A percentile compares a stretch with the other conserved stretches of the same genome.
Conservation (phyloP, 1,140 invertebrate genomes). For the Tetraneura akinire region DNA sequence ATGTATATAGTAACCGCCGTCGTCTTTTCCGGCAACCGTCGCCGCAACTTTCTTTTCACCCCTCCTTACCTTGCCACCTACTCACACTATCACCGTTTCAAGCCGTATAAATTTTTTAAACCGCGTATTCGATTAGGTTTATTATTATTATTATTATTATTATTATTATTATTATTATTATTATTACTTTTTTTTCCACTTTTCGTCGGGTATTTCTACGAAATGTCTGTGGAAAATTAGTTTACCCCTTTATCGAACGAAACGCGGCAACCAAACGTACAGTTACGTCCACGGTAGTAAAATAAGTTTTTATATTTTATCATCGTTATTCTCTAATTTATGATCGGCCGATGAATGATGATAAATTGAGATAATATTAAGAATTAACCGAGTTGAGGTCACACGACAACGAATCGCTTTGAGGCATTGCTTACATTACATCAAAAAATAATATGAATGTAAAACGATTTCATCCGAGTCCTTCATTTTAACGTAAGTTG, state of each 20-base stretch:
- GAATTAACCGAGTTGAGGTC: too few relatives aligned
- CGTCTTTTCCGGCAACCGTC: slow-evolving; percentile 16
- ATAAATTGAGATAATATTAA: too few relatives aligned
- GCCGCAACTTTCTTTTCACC: slow-evolving; percentile 4
- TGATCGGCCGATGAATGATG: too few relatives aligned
- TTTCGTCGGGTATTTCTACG: background rate
- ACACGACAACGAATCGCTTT: too few relatives aligned
- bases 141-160: too few relatives aligned
- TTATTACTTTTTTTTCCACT: background rate
- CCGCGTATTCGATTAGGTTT: background rate
- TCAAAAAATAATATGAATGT: too few relatives aligned
- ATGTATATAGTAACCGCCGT: background rate
- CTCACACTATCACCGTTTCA: background rate
- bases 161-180: background rate
- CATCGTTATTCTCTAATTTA: too few relatives aligned
- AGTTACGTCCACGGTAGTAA: background rate
- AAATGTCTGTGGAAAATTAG: background rate
- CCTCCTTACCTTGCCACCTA: background rate
- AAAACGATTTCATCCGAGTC: too few relatives aligned
- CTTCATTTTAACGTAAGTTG: too few relatives aligned
- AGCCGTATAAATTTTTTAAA: background rate
- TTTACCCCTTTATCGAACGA: background rate
- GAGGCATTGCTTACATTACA: too few relatives aligned
- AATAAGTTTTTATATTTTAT: too few relatives aligned
- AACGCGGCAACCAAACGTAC: background rate